Evolutionary conservation across 2,113 vertebrate genomes (phyloP), one percentile per base, ranked within the genome.

Genomic region (Mormoops blainvillei): DNA sequence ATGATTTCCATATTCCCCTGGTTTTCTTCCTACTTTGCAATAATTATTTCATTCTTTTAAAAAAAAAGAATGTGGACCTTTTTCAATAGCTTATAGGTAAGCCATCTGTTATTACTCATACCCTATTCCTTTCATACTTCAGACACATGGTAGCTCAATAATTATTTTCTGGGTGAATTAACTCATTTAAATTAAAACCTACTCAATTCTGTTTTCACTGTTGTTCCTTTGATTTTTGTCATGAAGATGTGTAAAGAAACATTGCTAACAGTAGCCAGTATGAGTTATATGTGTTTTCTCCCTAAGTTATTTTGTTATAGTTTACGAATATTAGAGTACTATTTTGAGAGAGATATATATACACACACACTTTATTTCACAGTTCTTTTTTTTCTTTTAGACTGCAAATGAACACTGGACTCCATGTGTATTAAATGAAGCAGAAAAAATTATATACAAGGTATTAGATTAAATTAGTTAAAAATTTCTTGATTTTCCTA

Each of bases 381-480:
- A 43, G 9, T 65, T 74, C 96, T 13, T 28, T 48, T 67, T 92
- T 97, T 97, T 22, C 97, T 97, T 96, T 71, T 77, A 99, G 99
- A 99, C 99, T 18, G 98, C 99, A 31, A 99, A 99, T 96, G 99
- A 99, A 85, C 99, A 98, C 83, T 99, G 99, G 99, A 99, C 98
- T 97, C 98, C 98, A 9, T 99, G 99, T 71, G 99, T 99, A 98
- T 98, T 99, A 97, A 99, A 99, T 81, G 99, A 99, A 98, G 98
- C 99, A 85, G 99, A 99, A 43, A 99, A 99, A 98, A 99, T 99
- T 97, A 99, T 99, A 98, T 99, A 99, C 95, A 99, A 99, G 99
- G 99, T 99, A 98, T 97, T 33, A 31, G 54, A 91, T 61, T 92
- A 74, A 36, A 95, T 61, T n/a, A n/a, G n/a, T n/a, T 84, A 67